A percentile compares a stretch with the other conserved stretches of the same genome.
Evolutionary conservation across 2,113 vertebrate species (phyloP).

Genomic region (Otus sunia): DNA sequence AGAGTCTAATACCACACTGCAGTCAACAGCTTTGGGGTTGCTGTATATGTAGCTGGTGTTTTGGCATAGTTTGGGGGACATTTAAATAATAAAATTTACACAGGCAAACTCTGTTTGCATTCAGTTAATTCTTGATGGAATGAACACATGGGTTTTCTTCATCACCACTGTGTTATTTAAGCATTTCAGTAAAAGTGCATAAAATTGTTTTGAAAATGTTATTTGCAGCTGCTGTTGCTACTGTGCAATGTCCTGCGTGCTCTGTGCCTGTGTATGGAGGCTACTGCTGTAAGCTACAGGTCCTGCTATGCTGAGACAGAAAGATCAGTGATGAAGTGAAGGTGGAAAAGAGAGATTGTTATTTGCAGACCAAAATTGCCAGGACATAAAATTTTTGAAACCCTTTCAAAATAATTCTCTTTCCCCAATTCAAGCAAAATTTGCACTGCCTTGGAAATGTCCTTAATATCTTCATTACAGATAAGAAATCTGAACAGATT

Average conservation of each 20-base stretch:
- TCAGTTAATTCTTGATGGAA: not conserved
- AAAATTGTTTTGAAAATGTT: not conserved
- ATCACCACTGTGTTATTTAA: not conserved
- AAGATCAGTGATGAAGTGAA: not conserved
- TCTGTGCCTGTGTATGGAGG: not conserved
- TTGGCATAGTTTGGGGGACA: not conserved
- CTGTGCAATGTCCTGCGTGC: not conserved
- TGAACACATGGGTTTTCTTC: not conserved
- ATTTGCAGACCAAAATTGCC: not conserved
- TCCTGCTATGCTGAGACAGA: not conserved
- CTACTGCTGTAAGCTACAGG: not conserved
- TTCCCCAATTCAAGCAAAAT: not conserved
- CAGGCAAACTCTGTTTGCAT: not conserved
- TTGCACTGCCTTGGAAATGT: constrained; percentile 6
- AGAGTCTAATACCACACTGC: not conserved
- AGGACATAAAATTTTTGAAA: not conserved
- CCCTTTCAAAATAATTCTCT: not conserved
- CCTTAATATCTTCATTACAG: constrained; percentile 36
- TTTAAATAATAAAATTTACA: not conserved
- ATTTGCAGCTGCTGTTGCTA: not conserved
- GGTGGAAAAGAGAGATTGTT: not conserved
- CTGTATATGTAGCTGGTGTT: not conserved
- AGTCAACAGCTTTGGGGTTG: not conserved
- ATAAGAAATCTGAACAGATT: constrained; percentile 57
- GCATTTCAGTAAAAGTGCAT: not conserved